Conservation (phyloP, 2,113 vertebrate genomes). For the Gallinago jamesoni region DNA sequence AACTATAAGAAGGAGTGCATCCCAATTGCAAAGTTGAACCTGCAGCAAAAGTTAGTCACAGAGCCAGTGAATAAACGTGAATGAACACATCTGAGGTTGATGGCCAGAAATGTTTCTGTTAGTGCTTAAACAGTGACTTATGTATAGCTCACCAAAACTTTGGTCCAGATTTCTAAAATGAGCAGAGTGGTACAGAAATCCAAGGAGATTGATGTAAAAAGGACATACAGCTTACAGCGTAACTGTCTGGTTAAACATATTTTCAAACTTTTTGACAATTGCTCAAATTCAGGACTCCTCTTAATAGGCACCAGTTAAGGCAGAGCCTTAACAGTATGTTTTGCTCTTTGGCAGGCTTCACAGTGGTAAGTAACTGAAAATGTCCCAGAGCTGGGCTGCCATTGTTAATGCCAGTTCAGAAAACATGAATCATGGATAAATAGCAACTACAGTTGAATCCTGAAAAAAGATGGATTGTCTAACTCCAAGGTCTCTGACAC, state of each 20-base stretch:
- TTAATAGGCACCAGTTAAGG: neutral
- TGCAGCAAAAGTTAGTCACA: neutral
- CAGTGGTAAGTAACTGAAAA: neutral
- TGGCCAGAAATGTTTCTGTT: neutral
- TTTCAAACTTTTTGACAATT: neutral
- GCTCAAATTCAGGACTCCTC: neutral
- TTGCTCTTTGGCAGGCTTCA: neutral
- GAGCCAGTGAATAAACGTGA: neutral
- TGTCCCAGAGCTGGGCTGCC: neutral
- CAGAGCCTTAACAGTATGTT: neutral
- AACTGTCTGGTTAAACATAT: neutral
- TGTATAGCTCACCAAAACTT: neutral
- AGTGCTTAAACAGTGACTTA: neutral
- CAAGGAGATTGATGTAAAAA: neutral
- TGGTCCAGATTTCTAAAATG: neutral
- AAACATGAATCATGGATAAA: neutral
- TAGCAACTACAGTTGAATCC: neutral
- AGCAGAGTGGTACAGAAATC: neutral
- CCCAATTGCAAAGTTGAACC: neutral
- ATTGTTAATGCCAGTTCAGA: neutral
- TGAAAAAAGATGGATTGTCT: neutral
- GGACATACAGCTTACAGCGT: neutral
- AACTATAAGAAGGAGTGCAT: neutral
- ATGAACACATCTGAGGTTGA: neutral
- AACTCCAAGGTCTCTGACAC: neutral